A percentile compares a stretch with the other conserved stretches of the same genome.
Conservation (phyloP, 2,113 vertebrate species). For the Eulacestoma nigropectus region DNA sequence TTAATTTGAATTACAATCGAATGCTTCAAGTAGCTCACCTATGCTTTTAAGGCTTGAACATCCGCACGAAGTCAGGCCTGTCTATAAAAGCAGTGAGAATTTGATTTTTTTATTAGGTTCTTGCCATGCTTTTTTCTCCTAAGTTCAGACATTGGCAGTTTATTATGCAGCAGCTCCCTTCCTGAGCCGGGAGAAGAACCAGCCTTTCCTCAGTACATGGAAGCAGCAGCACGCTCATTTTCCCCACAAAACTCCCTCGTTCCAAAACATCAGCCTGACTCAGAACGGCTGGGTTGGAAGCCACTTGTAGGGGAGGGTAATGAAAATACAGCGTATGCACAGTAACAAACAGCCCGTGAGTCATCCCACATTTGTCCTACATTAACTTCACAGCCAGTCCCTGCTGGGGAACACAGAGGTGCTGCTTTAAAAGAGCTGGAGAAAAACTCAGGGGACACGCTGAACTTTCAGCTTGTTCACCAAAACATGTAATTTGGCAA, state of each 20-base stretch:
- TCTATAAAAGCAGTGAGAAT: not conserved
- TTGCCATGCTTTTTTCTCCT: not conserved
- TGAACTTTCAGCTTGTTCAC: not conserved
- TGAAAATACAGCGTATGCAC: not conserved
- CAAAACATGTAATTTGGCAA: not conserved
- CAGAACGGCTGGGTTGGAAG: not conserved
- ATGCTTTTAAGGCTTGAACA: not conserved
- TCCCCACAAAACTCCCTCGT: not conserved
- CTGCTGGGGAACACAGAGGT: not conserved
- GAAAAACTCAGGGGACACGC: not conserved
- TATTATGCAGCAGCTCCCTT: not conserved
- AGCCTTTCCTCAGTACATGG: not conserved
- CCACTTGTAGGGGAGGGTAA: not conserved
- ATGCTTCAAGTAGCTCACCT: conserved; percentile 1
- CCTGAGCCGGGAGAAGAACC: not conserved
- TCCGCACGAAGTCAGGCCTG: not conserved
- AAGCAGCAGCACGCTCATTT: not conserved
- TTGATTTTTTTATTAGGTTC: conserved; percentile 43
- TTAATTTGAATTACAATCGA: conserved; percentile 15
- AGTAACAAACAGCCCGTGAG: not conserved
- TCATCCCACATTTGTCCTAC: conserved; percentile 3
- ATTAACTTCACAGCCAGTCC: not conserved
- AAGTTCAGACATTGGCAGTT: conserved; percentile 10
- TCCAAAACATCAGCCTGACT: conserved; percentile 40
- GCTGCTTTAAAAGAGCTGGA: not conserved